Evolutionary conservation across 1,140 invertebrate genomes (phyloP).

Genomic region (Xylocopa sonorina): DNA sequence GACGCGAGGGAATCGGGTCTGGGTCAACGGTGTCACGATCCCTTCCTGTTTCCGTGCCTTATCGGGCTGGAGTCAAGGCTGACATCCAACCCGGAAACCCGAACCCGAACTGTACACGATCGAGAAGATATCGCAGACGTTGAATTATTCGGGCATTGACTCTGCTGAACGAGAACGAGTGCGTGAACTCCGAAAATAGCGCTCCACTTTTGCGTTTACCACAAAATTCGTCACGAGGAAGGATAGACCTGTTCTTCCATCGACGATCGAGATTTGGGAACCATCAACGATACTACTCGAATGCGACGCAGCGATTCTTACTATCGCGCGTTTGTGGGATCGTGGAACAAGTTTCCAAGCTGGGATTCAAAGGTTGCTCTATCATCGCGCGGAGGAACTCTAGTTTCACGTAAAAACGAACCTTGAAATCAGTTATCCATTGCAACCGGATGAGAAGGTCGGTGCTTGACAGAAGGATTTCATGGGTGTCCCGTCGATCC

Average conservation of each 20-base stretch:
- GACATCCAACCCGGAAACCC: slow-evolving; percentile 53
- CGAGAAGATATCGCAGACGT: slow-evolving; percentile 43
- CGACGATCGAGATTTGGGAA: background rate
- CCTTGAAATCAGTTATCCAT: slow-evolving; percentile 69
- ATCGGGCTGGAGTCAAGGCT: slow-evolving; percentile 53
- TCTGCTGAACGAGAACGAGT: background rate
- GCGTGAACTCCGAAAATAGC: slow-evolving; percentile 15
- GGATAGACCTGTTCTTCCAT: background rate
- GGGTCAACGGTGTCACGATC: slow-evolving; percentile 43
- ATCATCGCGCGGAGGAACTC: slow-evolving; percentile 41
- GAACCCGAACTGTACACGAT: slow-evolving; percentile 36
- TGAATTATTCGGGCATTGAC: slow-evolving; percentile 26
- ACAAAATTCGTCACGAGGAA: background rate
- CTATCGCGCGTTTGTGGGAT: background rate
- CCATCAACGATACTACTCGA: background rate
- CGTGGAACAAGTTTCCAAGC: background rate
- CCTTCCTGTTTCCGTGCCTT: slow-evolving; percentile 57
- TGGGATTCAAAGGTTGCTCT: slow-evolving; percentile 16
- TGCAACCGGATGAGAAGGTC: slow-evolving; percentile 38
- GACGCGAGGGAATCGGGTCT: slow-evolving; percentile 35
- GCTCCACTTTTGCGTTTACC: no score
- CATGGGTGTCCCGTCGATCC: slow-evolving; percentile 43
- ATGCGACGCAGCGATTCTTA: background rate
- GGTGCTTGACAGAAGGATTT: slow-evolving; percentile 57
- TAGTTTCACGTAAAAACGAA: slow-evolving; percentile 55